Conservation (phyloP, 2,888 invertebrate genomes). For the Crepidodera aurea region DNA sequence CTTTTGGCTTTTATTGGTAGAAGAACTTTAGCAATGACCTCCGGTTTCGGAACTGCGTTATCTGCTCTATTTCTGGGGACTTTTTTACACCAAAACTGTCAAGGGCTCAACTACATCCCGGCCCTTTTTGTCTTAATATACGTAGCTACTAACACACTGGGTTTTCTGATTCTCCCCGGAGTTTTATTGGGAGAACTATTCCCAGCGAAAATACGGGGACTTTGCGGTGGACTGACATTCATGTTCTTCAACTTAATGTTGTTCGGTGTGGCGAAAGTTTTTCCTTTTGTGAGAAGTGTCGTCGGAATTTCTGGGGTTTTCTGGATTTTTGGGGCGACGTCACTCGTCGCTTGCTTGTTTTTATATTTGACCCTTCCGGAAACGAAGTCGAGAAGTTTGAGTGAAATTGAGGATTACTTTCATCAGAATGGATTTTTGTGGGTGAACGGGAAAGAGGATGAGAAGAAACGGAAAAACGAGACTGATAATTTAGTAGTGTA, state of each 20-base stretch:
- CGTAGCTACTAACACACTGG: conserved; percentile 77
- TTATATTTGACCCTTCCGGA: conserved; percentile 76
- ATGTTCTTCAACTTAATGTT: conserved; percentile 74
- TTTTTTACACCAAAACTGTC: conserved; percentile 61
- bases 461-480: no score
- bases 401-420: conserved; percentile 83
- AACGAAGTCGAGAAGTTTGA: conserved; percentile 74
- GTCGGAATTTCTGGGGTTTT: conserved; percentile 76
- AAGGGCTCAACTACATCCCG: conserved; percentile 57
- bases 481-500: conserved; percentile 19
- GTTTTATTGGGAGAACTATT: conserved; percentile 80
- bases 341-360: conserved; percentile 70
- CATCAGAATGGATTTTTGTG: conserved; percentile 71
- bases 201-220: conserved; percentile 76
- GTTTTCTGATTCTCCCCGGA: conserved; percentile 78
- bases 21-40: conserved; percentile 71
- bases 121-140: conserved; percentile 69
- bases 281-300: conserved; percentile 68
- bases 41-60: conserved; percentile 72
- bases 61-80: conserved; percentile 70
- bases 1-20: conserved; percentile 72
- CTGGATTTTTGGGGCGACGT: conserved; percentile 72
- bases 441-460: conserved; percentile 52
- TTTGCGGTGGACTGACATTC: conserved; percentile 78
- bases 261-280: conserved; percentile 75